Evolutionary conservation across 2,797 vertebrate species (phyloP), one percentile per base, ranked within the genome.

Genomic region (Cottoperca gobio): DNA sequence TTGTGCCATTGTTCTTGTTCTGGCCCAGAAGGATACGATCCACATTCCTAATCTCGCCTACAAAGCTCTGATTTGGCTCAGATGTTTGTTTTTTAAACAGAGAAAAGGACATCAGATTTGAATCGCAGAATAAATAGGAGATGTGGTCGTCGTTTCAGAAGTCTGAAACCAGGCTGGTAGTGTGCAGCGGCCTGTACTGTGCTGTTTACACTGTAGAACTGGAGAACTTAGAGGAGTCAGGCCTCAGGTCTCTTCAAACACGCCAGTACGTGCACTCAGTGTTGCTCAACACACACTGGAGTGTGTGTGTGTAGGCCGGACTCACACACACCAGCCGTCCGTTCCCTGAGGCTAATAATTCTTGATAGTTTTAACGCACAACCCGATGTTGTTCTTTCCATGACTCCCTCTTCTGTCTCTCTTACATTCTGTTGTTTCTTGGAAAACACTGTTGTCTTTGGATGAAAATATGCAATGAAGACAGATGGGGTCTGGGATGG

Each of bases 381-480:
- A 50, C 43, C 53, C 39, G 17, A 35, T 78, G 85, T 87, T 87
- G 49, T 81, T 89, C 74, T 88, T 88, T 84, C 81, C 86, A 78
- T 46, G 68, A 71, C 69, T 86, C 54, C 53, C 13, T 86, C 68
- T 53, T 66, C 73, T 69, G 61, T 83, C 67, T 81, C 54, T 78
- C 66, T 87, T 76, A 70, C 75, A 62, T 84, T 83, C 82, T 75
- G 82, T 81, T 80, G 68, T 82, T 79, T 86, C 84, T 86, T 88
- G 88, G 84, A 90, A 83, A 82, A 79, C 76, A 33, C 49, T 88
- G 87, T 80, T 91, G 73, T 82, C 66, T 73, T 88, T 90, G 85
- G 89, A 86, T 65, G 67, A 80, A 72, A 72, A 57, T 33, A 82
- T 65, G 60, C 54, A 76, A 83, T 76, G 63, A 19, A 82, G 82